Conservation (phyloP, 2,888 invertebrate species). For the Calameuta pallipes region DNA sequence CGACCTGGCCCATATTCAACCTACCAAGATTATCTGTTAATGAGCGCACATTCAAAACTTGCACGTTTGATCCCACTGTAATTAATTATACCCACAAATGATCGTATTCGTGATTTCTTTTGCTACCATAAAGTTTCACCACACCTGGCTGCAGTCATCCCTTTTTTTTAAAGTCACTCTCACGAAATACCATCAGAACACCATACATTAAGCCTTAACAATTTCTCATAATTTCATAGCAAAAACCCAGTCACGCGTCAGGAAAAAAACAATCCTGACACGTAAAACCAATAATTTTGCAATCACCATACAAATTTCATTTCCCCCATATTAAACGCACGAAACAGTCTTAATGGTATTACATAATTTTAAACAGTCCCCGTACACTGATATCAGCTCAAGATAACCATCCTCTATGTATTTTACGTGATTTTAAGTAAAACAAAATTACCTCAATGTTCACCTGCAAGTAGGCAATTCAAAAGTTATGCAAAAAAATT, state of each 20-base stretch:
- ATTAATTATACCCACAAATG: conserved; percentile 42
- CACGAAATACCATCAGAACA: not conserved
- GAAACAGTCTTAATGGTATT: not conserved
- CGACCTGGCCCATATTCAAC: conserved; percentile 48
- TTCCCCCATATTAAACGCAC: not conserved
- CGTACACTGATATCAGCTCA: not conserved
- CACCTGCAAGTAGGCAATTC: conserved; percentile 4
- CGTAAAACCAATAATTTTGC: not conserved
- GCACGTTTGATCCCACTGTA: conserved; percentile 50
- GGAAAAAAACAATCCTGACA: not conserved
- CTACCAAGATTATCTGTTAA: conserved; percentile 44
- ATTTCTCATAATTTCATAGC: not conserved
- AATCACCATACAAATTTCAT: not conserved
- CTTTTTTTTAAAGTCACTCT: not conserved
- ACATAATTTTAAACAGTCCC: not conserved
- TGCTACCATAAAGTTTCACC: not conserved
- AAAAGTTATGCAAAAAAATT: conserved; percentile 20
- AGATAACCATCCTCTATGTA: not conserved
- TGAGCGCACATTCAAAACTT: conserved; percentile 46
- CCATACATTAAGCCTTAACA: not conserved
- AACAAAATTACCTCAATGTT: conserved; percentile 1
- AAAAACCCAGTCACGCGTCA: no score
- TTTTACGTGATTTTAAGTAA: not conserved
- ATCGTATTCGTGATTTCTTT: not conserved
- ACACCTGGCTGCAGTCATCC: not conserved